Conservation (phyloP, 2,113 vertebrate species). For the Cepphus grylle region DNA sequence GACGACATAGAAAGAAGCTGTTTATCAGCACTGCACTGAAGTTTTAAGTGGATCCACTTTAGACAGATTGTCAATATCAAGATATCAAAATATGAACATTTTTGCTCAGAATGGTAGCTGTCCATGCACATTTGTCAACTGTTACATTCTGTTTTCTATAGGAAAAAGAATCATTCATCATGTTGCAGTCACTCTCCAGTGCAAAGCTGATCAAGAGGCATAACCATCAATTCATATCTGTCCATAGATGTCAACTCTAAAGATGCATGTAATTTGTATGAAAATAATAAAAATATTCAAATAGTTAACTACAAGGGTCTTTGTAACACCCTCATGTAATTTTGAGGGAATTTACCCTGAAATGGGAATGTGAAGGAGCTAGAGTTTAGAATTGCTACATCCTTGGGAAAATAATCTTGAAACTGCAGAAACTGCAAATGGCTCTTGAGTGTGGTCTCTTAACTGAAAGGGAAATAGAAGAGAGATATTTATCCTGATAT, state of each 20-base stretch:
- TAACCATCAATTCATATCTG: slow-evolving; percentile 42
- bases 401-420: not conserved
- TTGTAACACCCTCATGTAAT: not conserved
- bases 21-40: not conserved
- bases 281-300: not conserved
- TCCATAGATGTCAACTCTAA: not conserved
- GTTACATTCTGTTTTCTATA: not conserved
- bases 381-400: not conserved
- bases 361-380: not conserved
- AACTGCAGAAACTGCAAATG: not conserved
- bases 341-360: not conserved
- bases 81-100: not conserved
- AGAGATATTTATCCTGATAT: not conserved
- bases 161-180: slow-evolving; percentile 40
- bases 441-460: not conserved
- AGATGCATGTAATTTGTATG: not conserved
- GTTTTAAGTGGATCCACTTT: slow-evolving; percentile 1
- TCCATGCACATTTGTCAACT: slow-evolving; percentile 28
- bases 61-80: not conserved
- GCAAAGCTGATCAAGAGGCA: not conserved
- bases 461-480: not conserved
- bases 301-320: not conserved
- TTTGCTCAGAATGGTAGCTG: slow-evolving; percentile 13
- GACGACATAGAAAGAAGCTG: not conserved
- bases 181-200: slow-evolving; percentile 20